Percentiles rank a stretch among this genome's conserved stretches.
Evolutionary conservation across 2,888 invertebrate genomes (phyloP).

Genomic region (Cartodere bifasciata): DNA sequence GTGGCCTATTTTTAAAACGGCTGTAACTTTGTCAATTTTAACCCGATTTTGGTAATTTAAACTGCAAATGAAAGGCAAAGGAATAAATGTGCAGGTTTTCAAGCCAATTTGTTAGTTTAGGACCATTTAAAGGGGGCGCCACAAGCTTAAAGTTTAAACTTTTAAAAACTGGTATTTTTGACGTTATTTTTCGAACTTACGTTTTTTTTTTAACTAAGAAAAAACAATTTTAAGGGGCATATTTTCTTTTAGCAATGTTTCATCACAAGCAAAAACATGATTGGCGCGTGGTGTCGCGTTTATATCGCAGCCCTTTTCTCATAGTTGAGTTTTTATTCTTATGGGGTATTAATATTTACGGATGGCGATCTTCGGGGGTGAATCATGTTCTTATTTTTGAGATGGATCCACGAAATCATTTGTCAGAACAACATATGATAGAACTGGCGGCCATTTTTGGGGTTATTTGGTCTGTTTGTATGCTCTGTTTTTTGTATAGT

Average conservation of each 20-base stretch:
- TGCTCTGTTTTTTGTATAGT: constrained; percentile 71
- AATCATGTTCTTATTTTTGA: constrained; percentile 98
- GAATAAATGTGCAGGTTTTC: too few relatives aligned
- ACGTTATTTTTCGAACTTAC: too few relatives aligned
- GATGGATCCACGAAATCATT: constrained; percentile 86
- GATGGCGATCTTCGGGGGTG: constrained; percentile 94
- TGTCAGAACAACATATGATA: constrained; percentile 89
- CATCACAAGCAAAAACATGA: constrained; percentile 58
- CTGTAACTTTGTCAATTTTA: too few relatives aligned
- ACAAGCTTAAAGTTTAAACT: too few relatives aligned
- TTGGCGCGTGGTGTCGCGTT: constrained; percentile 74
- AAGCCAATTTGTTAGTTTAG: too few relatives aligned
- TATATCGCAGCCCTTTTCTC: constrained; percentile 89
- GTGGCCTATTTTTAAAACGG: too few relatives aligned
- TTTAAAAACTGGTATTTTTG: too few relatives aligned
- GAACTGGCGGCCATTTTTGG: constrained; percentile 88
- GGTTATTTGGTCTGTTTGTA: constrained; percentile 86
- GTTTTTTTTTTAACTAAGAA: too few relatives aligned
- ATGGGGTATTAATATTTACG: constrained; percentile 92
- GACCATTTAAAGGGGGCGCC: too few relatives aligned
- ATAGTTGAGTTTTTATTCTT: constrained; percentile 86
- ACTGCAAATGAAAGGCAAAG: too few relatives aligned
- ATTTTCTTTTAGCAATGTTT: constrained; percentile 51
- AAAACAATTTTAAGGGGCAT: too few relatives aligned
- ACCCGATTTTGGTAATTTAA: too few relatives aligned